Evolutionary conservation across 1,140 invertebrate genomes (phyloP).

Genomic region (Dysdera silvatica): DNA sequence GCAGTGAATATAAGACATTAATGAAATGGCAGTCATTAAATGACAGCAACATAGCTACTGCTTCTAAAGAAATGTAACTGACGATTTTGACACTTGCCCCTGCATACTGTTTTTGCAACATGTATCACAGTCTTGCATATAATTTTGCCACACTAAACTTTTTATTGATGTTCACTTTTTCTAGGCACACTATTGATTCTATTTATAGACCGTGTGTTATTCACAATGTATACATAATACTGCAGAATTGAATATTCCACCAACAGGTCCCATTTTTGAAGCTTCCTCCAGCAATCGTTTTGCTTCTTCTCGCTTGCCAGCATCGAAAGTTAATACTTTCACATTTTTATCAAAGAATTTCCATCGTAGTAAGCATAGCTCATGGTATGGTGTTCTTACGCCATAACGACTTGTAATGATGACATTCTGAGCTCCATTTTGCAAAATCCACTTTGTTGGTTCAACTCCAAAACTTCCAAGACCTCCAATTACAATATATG

Average conservation of each 20-base stretch:
- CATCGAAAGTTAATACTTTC: slow-evolving; percentile 59
- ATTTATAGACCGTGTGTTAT: slow-evolving; percentile 48
- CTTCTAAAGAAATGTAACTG: no score
- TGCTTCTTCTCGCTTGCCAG: slow-evolving; percentile 57
- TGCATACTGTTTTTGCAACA: no score
- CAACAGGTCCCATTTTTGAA: slow-evolving; percentile 64
- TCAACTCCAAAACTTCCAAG: slow-evolving; percentile 54
- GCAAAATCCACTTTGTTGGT: slow-evolving; percentile 50
- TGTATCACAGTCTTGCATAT: no score
- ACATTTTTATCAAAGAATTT: slow-evolving; percentile 61
- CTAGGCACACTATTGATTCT: no score
- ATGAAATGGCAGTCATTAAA: no score
- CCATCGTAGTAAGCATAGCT: slow-evolving; percentile 47
- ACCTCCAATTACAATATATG: slow-evolving; percentile 51
- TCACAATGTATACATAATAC: slow-evolving; percentile 51
- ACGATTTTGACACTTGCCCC: no score
- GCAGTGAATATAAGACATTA: no score
- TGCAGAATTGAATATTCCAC: slow-evolving; percentile 90
- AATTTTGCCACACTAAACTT: no score
- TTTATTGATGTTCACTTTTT: no score
- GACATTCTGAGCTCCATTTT: slow-evolving; percentile 47
- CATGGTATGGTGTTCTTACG: slow-evolving; percentile 49
- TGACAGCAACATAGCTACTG: no score
- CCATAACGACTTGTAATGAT: slow-evolving; percentile 51
- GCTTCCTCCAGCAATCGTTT: slow-evolving; percentile 61